phyloP scores from a whole-genome alignment of 2,113 vertebrate species.

The Archocentrus centrarchus region DNA sequence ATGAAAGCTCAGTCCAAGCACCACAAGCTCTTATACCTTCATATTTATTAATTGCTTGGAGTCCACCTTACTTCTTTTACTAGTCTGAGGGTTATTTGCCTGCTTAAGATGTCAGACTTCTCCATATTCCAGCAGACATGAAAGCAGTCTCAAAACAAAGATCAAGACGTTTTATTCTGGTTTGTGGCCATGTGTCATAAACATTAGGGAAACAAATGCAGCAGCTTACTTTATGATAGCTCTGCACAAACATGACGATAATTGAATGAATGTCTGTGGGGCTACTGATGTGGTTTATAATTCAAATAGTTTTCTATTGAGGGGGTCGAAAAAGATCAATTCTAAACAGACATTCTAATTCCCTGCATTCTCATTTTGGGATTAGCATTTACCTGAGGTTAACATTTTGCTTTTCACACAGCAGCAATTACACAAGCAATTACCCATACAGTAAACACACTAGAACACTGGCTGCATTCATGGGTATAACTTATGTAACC shows the following conservation, averaged over 20 bases:
- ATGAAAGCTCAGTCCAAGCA: constrained; percentile 5
- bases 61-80: constrained; percentile 4
- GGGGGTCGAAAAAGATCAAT: neutral
- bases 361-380: neutral
- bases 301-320: constrained; percentile 11
- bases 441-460: neutral
- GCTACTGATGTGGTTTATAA: neutral
- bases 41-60: constrained; percentile 25
- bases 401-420: neutral
- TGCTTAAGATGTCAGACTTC: constrained; percentile 18
- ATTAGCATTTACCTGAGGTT: constrained; percentile 5
- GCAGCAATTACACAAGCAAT: neutral
- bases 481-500: neutral
- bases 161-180: neutral
- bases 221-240: neutral
- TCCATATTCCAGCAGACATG: constrained; percentile 19
- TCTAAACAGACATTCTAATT: constrained; percentile 13
- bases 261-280: neutral
- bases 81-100: constrained; percentile 16
- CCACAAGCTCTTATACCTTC: neutral
- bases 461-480: neutral
- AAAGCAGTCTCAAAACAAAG: constrained; percentile 13
- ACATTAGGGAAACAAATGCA: neutral
- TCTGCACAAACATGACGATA: neutral
- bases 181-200: neutral